phyloP scores from a whole-genome alignment of 2,797 vertebrate species.

The Enteromius trimaculatus region DNA sequence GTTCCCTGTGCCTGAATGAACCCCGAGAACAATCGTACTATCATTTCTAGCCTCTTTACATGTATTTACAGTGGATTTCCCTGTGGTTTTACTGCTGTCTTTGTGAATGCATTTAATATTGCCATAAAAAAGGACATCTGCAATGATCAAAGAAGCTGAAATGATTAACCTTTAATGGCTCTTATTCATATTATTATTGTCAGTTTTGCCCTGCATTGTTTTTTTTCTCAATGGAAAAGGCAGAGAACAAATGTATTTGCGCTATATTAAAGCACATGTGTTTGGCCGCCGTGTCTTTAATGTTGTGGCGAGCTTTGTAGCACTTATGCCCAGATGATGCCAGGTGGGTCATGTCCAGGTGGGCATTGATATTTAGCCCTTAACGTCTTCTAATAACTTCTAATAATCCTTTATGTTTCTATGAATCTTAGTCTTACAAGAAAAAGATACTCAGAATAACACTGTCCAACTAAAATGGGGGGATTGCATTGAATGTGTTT shows the following conservation, averaged over 20 bases:
- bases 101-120: constrained; percentile 60
- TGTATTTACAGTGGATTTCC: constrained; percentile 12
- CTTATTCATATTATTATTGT: constrained; percentile 37
- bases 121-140: constrained; percentile 46
- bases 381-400: constrained; percentile 33
- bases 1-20: constrained; percentile 63
- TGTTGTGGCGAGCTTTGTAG: constrained; percentile 38
- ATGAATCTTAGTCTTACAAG: constrained; percentile 66
- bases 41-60: neutral
- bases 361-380: constrained; percentile 16
- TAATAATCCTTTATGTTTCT: constrained; percentile 27
- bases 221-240: constrained; percentile 64
- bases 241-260: constrained; percentile 75
- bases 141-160: constrained; percentile 44
- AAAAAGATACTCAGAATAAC: constrained; percentile 30
- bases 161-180: constrained; percentile 53
- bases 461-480: constrained; percentile 41
- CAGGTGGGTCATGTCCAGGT: constrained; percentile 27
- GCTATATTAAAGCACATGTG: constrained; percentile 71
- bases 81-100: constrained; percentile 61
- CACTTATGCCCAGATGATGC: constrained; percentile 40
- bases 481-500: constrained; percentile 49
- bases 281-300: constrained; percentile 65
- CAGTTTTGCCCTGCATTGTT: constrained; percentile 56
- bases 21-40: constrained; percentile 47